Percentiles rank a stretch among this genome's conserved stretches.
These are phyloP conservation scores for Macrobrachium rosenbergii DNA, from an alignment of 1,140 invertebrate species.

Conservation along the genomic window DNA sequence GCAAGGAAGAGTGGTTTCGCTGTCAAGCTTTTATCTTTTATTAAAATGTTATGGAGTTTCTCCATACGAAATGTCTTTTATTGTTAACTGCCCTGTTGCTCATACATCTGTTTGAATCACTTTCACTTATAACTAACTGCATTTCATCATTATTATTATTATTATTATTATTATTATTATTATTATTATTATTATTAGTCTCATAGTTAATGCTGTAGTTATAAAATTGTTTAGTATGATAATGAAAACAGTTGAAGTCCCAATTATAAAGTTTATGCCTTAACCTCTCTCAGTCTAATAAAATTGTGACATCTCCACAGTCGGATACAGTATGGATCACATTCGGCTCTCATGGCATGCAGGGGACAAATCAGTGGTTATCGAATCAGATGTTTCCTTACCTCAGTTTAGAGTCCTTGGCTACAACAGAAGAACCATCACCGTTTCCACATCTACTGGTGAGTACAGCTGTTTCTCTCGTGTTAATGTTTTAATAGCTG, in stretches of 20 bases:
- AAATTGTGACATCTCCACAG: conserved; percentile 74
- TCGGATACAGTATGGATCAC: conserved; percentile 97
- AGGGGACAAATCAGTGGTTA: conserved; percentile 90
- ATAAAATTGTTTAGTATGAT: neutral
- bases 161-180: neutral
- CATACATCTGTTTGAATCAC: too few species aligned
- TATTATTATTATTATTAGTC: neutral
- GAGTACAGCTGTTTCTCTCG: conserved; percentile 30
- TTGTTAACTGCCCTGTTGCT: too few species aligned
- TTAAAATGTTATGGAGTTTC: too few species aligned
- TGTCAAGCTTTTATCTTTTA: neutral
- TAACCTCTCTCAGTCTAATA: too few species aligned
- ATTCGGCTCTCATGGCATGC: conserved; percentile 97
- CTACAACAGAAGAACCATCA: conserved; percentile 83
- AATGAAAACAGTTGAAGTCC: too few species aligned
- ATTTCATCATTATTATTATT: neutral
- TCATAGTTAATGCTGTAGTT: neutral
- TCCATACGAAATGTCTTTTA: too few species aligned
- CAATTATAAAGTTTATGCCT: too few species aligned
- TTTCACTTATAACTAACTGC: too few species aligned
- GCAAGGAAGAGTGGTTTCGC: too few species aligned
- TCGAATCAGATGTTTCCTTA: conserved; percentile 91
- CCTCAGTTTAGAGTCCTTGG: conserved; percentile 88
- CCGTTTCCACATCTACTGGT: conserved; percentile 94
- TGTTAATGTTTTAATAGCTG: neutral